Evolutionary conservation across 2,797 vertebrate genomes (phyloP), one percentile per base, ranked within the genome.

Genomic region (Pipistrellus pygmaeus): DNA sequence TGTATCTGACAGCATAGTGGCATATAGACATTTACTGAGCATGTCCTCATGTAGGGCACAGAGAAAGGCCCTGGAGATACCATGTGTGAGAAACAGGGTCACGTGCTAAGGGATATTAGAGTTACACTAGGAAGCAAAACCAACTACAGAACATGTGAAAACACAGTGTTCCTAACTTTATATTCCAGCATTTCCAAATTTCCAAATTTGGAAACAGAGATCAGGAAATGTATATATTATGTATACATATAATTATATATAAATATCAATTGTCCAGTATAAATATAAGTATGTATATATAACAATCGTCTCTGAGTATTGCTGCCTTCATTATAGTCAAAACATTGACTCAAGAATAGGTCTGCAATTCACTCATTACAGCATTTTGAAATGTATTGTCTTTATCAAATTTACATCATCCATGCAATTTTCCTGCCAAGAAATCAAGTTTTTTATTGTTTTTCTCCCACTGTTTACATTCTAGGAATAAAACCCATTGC

Each of bases 401-500:
- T 66, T 95, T 82, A 66, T 82, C 62, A 68, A 81, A 85, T 73
- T 86, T 94, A 72, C 4, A 46, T 55, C 20, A 75, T 51, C 46
- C 3, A n/a, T 68, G n/a, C 46, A 83, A 60, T 78, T 84, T 84
- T 88, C 21, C 23, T 78, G 53, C 10, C 8, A 75, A 25, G 15
- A 8, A 81, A 64, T 69, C 35, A 89, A 60, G 15, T 12, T 89
- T 82, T 90, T 51, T 17, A 53, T 57, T 68, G 20, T 23, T 57
- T 35, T 14, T 41, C 0, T 23, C 4, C 13, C 2, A 71, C 13
- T 46, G 1, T 86, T 86, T 71, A 73, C 0, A 46, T 60, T 21
- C 9, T 23, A 30, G 6, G 21, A 89, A 69, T 90, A 86, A 75
- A 85, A 72, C 1, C 0, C 17, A 30, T 78, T 64, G 21, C 21